These are phyloP conservation scores for Melanotaenia duboulayi DNA, from an alignment of 2,113 vertebrate species.

Conservation along the genomic window DNA sequence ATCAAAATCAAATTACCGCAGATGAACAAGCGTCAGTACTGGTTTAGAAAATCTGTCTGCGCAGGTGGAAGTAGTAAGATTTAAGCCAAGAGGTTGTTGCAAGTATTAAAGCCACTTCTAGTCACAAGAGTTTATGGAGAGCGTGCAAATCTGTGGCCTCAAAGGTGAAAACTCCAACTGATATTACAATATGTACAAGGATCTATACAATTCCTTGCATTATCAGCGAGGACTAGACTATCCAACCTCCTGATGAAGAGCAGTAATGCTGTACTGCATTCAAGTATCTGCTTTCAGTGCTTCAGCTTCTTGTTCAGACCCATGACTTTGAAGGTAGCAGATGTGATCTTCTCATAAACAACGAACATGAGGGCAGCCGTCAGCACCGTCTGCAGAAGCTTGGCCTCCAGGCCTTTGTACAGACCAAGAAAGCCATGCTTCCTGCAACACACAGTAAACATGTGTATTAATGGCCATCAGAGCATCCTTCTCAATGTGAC, in stretches of 20 bases:
- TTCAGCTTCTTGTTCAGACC: conserved; percentile 78
- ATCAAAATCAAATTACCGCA: too few relatives aligned
- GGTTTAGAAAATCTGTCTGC: conserved; percentile 14
- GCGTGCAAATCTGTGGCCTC: neutral
- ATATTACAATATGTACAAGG: neutral
- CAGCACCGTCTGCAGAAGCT: conserved; percentile 85
- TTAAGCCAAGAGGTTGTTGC: neutral
- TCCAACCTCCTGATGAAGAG: neutral
- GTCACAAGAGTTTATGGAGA: neutral
- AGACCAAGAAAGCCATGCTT: conserved; percentile 76
- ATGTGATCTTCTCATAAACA: conserved; percentile 85
- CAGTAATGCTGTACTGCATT: neutral
- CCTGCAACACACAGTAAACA: conserved; percentile 56
- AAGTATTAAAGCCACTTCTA: neutral
- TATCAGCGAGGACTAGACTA: neutral
- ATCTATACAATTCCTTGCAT: neutral
- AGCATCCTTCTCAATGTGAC: neutral
- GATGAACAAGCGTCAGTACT: too few relatives aligned
- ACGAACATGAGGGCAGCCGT: conserved; percentile 87
- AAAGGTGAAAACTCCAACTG: conserved; percentile 14
- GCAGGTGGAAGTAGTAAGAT: conserved; percentile 15
- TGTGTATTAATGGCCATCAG: neutral
- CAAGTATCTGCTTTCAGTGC: conserved; percentile 36
- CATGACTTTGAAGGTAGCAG: conserved; percentile 84
- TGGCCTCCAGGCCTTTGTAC: conserved; percentile 87